phyloP scores from a whole-genome alignment of 2,888 invertebrate species.

The Dasysyrphus albostriatus region DNA sequence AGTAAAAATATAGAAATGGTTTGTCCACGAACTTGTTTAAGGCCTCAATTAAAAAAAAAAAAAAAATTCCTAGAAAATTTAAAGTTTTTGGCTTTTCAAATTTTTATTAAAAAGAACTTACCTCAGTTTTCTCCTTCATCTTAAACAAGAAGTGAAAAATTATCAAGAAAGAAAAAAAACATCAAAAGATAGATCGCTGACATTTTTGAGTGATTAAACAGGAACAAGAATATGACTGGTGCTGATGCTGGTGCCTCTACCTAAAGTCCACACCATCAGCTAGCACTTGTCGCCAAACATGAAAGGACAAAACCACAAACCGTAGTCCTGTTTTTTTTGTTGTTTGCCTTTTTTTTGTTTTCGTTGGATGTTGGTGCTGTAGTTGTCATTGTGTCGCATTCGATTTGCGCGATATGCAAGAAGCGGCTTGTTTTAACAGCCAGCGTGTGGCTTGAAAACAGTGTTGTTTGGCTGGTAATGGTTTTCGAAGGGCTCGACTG shows the following conservation, averaged over 20 bases:
- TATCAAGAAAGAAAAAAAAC: neutral
- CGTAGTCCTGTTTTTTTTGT: neutral
- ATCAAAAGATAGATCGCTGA: slow-evolving; percentile 78
- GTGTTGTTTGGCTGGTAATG: slow-evolving; percentile 57
- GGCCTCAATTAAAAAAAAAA: too few species aligned
- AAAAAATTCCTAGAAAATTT: neutral
- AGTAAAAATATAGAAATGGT: too few species aligned
- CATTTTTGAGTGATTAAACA: slow-evolving; percentile 79
- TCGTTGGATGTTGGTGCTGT: slow-evolving; percentile 29
- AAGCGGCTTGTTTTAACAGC: slow-evolving; percentile 42
- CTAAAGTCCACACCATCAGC: slow-evolving; percentile 67
- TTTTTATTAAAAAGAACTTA: slow-evolving; percentile 12
- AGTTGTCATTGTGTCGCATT: slow-evolving; percentile 69
- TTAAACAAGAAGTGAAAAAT: slow-evolving; percentile 12
- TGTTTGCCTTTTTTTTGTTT: neutral
- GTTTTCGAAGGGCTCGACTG: slow-evolving; percentile 67
- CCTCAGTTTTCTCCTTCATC: slow-evolving; percentile 1
- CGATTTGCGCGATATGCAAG: slow-evolving; percentile 61
- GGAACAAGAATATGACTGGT: slow-evolving; percentile 74
- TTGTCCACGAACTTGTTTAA: too few species aligned
- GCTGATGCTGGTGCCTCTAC: slow-evolving; percentile 28
- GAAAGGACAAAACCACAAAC: slow-evolving; percentile 62
- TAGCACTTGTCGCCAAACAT: slow-evolving; percentile 67
- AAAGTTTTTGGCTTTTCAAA: neutral
- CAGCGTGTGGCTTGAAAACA: slow-evolving; percentile 2